Conservation (phyloP, 1,140 invertebrate genomes). For the Plectrocnemia conspersa region DNA sequence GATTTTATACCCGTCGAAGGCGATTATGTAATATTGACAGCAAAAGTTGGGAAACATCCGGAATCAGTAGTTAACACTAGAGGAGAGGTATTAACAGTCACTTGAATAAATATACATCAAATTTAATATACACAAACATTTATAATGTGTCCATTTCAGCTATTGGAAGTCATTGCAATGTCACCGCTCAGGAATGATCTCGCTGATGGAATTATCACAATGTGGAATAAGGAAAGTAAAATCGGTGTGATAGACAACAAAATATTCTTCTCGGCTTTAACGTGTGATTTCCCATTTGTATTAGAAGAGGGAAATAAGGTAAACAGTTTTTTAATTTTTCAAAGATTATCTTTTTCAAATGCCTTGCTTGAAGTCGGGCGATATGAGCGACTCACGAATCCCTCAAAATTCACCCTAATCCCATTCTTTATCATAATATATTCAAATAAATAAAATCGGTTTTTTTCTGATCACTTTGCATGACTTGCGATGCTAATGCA, state of each 20-base stretch:
- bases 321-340: conserved; percentile 12
- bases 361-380: too few relatives aligned
- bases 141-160: conserved; percentile 43
- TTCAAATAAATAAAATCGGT: not conserved
- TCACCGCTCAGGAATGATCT: conserved; percentile 52
- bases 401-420: too few relatives aligned
- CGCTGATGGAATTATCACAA: conserved; percentile 49
- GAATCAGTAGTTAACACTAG: too few relatives aligned
- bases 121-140: too few relatives aligned
- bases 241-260: conserved; percentile 51
- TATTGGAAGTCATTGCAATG: conserved; percentile 55
- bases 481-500: too few relatives aligned
- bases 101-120: too few relatives aligned
- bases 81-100: too few relatives aligned
- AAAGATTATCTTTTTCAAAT: too few relatives aligned
- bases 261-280: conserved; percentile 54
- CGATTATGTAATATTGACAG: conserved; percentile 60
- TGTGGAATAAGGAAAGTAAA: conserved; percentile 46
- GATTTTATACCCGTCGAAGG: conserved; percentile 54
- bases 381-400: too few relatives aligned
- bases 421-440: conserved; percentile 6
- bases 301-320: conserved; percentile 54
- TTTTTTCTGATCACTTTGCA: too few relatives aligned
- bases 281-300: conserved; percentile 50
- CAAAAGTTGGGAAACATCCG: conserved; percentile 39